These are phyloP conservation scores for Helobdella robusta DNA, from an alignment of 2,888 invertebrate species.

Conservation along the genomic window DNA sequence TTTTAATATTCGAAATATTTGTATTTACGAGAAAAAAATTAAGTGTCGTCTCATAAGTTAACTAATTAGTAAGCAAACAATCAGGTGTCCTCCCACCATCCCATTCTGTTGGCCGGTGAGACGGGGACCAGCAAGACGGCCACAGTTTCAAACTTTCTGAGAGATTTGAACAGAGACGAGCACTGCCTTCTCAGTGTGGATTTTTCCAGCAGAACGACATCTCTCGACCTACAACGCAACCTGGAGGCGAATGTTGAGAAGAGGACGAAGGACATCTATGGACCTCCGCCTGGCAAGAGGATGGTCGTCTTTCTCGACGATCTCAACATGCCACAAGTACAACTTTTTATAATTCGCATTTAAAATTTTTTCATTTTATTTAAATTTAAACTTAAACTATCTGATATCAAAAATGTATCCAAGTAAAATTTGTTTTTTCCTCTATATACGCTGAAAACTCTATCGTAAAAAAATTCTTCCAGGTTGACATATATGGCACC, in stretches of 20 bases:
- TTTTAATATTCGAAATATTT: neutral
- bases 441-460: too few species aligned
- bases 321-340: slow-evolving; percentile 83
- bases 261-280: slow-evolving; percentile 77
- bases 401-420: too few species aligned
- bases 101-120: slow-evolving; percentile 76
- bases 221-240: slow-evolving; percentile 77
- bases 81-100: slow-evolving; percentile 61
- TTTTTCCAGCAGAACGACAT: slow-evolving; percentile 81
- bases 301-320: slow-evolving; percentile 83
- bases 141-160: slow-evolving; percentile 70
- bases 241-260: slow-evolving; percentile 80
- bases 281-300: slow-evolving; percentile 79
- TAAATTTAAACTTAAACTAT: too few species aligned
- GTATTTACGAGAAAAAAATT: too few species aligned
- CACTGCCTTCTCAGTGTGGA: slow-evolving; percentile 73
- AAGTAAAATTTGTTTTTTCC: too few species aligned
- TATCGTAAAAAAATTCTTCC: too few species aligned
- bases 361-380: neutral
- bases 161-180: slow-evolving; percentile 56
- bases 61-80: too few species aligned
- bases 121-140: slow-evolving; percentile 88
- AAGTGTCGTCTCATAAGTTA: too few species aligned
- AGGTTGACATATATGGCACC: slow-evolving; percentile 72
- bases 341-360: neutral